phyloP scores from a whole-genome alignment of 2,888 invertebrate genomes.

The Acrocera orbiculus region DNA sequence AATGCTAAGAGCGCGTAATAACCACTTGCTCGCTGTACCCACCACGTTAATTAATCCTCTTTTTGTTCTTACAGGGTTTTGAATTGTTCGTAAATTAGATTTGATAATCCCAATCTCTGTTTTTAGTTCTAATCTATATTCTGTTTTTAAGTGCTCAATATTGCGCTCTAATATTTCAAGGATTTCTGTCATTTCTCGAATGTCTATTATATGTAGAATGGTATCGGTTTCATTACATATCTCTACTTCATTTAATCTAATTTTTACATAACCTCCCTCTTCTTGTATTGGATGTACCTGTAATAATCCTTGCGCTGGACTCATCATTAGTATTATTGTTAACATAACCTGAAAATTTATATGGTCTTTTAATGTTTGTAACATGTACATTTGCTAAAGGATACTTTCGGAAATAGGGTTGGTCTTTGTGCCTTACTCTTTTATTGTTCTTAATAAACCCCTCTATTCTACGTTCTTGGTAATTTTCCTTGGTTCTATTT shows the following conservation, averaged over 20 bases:
- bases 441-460: slow-evolving; percentile 7
- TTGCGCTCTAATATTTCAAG: slow-evolving; percentile 1
- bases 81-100: slow-evolving; percentile 3
- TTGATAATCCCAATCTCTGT: slow-evolving; percentile 2
- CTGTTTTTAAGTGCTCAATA: slow-evolving; percentile 2
- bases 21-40: slow-evolving; percentile 1
- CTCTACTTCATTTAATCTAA: background rate
- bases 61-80: background rate
- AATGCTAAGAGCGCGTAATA: no score
- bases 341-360: slow-evolving; percentile 5
- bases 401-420: slow-evolving; percentile 5
- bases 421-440: slow-evolving; percentile 6
- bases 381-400: slow-evolving; percentile 4
- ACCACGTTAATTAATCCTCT: slow-evolving; percentile 4
- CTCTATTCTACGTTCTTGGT: slow-evolving; percentile 4
- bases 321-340: background rate
- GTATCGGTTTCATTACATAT: background rate
- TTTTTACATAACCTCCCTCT: background rate
- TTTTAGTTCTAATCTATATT: background rate
- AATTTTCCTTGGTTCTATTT: slow-evolving; percentile 2
- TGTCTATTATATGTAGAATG: slow-evolving; percentile 5
- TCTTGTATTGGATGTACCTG: background rate
- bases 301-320: background rate
- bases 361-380: slow-evolving; percentile 7
- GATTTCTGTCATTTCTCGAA: background rate